Evolutionary conservation across 2,797 vertebrate genomes (phyloP), one percentile per base, ranked within the genome.

Genomic region (Amniataba percoides): DNA sequence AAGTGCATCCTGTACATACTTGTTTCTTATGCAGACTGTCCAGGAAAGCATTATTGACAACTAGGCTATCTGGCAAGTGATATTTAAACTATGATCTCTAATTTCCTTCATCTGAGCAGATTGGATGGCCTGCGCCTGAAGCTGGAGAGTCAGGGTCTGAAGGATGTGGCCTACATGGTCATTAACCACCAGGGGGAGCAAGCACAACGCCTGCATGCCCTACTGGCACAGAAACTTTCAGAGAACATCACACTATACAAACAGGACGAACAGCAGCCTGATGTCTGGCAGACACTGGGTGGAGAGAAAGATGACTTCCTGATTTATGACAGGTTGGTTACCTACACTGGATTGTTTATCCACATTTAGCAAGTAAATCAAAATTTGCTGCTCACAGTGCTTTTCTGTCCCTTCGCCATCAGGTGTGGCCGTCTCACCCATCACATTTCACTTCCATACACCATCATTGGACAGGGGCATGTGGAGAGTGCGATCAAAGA

Each of bases 371-470:
- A 46, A 18, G 19, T 1, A 3, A 45, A 53, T 49, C 18, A 57
- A 39, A 1, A 40, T 12, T 5, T 21, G n/a, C 19, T 43, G 15
- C 5, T 82, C 39, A 74, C 48, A 8, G 1, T 57, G 42, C 13
- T 61, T 74, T 61, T 71, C 8, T 23, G 12, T 66, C 15, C 18
- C 2, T 83, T 74, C 53, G 10, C 53, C 23, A 16, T 72, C 85
- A 99, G 98, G 86, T 99, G 98, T 19, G 97, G 98, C n/a, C 96
- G 94, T 82, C 96, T 99, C 10, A 96, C 97, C 6, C 92, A 95
- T 61, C 97, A 97, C 53, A 92, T 99, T 77, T 94, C 95, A 25
- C 92, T 97, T 77, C 98, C 98, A n/a, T 97, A 96, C 66, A 94
- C 97, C 81, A 93, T 96, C 90, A 94, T 99, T 68, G 92, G 85